A percentile compares a stretch with the other conserved stretches of the same genome.
These are phyloP conservation scores for Thunnus albacares DNA, from an alignment of 2,797 vertebrate genomes.

Conservation along the genomic window DNA sequence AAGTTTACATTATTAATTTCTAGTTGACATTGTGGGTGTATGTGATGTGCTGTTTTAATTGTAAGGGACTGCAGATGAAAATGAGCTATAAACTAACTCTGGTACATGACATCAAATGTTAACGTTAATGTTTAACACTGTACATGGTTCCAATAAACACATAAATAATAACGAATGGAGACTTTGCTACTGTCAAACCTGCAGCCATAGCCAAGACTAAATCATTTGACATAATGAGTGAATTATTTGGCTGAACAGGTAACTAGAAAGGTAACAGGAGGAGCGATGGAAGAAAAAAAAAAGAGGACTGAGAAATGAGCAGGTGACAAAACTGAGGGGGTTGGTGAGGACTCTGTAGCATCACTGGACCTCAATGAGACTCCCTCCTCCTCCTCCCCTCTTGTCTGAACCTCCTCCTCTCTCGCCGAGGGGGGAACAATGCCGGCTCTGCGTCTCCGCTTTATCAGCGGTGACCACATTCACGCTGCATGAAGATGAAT, in stretches of 20 bases:
- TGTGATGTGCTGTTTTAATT: too few relatives aligned
- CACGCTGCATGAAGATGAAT: constrained; percentile 47
- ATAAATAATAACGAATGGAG: too few relatives aligned
- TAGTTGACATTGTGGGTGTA: too few relatives aligned
- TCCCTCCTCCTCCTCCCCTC: background rate
- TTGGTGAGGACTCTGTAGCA: background rate
- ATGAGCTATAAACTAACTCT: too few relatives aligned
- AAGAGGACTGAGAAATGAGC: background rate
- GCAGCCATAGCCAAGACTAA: too few relatives aligned
- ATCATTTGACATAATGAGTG: background rate
- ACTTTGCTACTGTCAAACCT: too few relatives aligned
- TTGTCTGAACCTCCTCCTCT: constrained; percentile 8
- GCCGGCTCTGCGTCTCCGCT: constrained; percentile 22
- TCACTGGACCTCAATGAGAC: background rate
- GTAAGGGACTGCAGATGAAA: too few relatives aligned
- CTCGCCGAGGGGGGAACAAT: constrained; percentile 10
- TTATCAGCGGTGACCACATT: constrained; percentile 71
- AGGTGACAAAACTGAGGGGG: background rate
- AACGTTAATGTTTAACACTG: too few relatives aligned
- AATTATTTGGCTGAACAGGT: background rate
- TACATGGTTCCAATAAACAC: too few relatives aligned
- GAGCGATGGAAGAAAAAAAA: background rate
- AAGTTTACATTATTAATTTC: too few relatives aligned
- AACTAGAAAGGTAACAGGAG: background rate
- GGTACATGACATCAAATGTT: too few relatives aligned